These are phyloP conservation scores for Scomberomorus guttatus DNA, from an alignment of 2,797 vertebrate species.

Conservation along the genomic window DNA sequence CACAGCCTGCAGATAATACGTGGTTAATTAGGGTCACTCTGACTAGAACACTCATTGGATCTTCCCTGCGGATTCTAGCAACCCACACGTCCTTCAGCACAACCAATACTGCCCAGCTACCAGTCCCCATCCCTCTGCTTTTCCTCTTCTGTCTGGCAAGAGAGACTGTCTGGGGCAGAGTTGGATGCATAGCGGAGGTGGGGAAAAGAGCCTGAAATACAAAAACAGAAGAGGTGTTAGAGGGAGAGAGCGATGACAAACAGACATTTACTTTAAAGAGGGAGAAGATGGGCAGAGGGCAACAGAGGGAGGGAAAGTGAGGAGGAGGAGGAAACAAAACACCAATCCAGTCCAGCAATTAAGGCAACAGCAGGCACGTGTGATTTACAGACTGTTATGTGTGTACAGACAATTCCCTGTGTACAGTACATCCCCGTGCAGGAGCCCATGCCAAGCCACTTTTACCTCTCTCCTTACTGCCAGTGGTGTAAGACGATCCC, in stretches of 20 bases:
- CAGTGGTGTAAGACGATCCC: constrained; percentile 83
- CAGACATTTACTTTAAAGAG: constrained; percentile 44
- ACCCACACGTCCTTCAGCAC: constrained; percentile 80
- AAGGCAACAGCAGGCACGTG: constrained; percentile 68
- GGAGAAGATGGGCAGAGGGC: constrained; percentile 34
- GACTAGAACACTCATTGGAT: constrained; percentile 77
- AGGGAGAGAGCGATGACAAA: constrained; percentile 49
- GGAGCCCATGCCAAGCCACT: constrained; percentile 78
- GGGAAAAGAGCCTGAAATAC: constrained; percentile 50
- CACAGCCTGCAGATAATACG: constrained; percentile 83
- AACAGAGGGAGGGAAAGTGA: constrained; percentile 49
- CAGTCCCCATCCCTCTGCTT: constrained; percentile 45
- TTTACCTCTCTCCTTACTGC: constrained; percentile 72
- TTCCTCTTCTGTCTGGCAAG: constrained; percentile 63
- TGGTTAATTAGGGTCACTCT: constrained; percentile 87
- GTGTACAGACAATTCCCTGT: constrained; percentile 77
- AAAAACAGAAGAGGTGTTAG: constrained; percentile 48
- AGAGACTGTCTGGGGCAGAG: constrained; percentile 62
- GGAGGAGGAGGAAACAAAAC: constrained; percentile 54
- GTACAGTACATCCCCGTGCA: constrained; percentile 61
- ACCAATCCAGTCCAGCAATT: constrained; percentile 66
- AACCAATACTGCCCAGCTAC: constrained; percentile 51
- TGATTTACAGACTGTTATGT: constrained; percentile 80
- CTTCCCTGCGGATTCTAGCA: constrained; percentile 77
- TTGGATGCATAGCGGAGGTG: constrained; percentile 52